phyloP scores from a whole-genome alignment of 1,140 invertebrate species.

The Linepithema humile region DNA sequence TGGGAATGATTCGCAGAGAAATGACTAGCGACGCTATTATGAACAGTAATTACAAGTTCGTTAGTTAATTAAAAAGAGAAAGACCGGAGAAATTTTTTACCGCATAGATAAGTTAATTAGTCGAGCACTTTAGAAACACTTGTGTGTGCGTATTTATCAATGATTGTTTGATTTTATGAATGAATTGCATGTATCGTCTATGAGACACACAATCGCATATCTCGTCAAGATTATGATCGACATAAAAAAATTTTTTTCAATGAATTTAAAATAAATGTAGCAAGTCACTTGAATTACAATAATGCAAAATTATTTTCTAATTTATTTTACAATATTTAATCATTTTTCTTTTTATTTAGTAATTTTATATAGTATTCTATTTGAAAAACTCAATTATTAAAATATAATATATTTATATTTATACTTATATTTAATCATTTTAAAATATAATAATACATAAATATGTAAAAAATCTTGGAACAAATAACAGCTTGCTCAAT shows the following conservation, averaged over 20 bases:
- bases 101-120: background rate
- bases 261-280: background rate
- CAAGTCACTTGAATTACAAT: background rate
- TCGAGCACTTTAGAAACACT: background rate
- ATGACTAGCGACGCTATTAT: background rate
- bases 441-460: too few relatives aligned
- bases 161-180: conserved; percentile 8
- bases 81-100: background rate
- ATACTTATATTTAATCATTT: too few relatives aligned
- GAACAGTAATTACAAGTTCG: background rate
- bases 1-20: background rate
- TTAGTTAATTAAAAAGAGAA: background rate
- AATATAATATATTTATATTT: background rate
- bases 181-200: background rate
- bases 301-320: too few relatives aligned
- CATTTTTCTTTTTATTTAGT: background rate
- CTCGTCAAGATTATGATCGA: conserved; percentile 21
- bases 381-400: background rate
- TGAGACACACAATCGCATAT: background rate
- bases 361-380: background rate
- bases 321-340: conserved; percentile 7
- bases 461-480: background rate
- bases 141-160: background rate
- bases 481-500: background rate
- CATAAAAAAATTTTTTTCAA: background rate